phyloP scores from a whole-genome alignment of 2,113 vertebrate genomes.

The Gavia stellata region DNA sequence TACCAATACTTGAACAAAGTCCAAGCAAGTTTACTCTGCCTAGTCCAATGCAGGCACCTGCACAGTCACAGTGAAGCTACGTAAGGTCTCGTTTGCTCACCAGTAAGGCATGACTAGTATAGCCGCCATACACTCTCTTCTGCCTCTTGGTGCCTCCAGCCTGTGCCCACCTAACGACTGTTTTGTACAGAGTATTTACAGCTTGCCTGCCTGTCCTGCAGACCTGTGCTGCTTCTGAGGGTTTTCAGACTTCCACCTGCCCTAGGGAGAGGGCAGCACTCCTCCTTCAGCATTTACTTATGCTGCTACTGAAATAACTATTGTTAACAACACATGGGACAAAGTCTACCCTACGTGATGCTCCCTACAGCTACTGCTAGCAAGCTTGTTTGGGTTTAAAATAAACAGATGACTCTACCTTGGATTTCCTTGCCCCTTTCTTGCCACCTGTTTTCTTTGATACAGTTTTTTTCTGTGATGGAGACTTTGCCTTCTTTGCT shows the following conservation, averaged over 20 bases:
- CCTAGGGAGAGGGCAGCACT: neutral
- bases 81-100: accelerated
- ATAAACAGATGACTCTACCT: conserved; percentile 71
- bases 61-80: neutral
- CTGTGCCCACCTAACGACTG: neutral
- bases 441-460: conserved; percentile 83
- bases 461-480: conserved; percentile 81
- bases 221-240: neutral
- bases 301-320: neutral
- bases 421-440: conserved; percentile 84
- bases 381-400: neutral
- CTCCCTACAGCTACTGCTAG: neutral
- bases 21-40: neutral
- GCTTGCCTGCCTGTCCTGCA: neutral
- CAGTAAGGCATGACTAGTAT: neutral
- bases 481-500: conserved; percentile 89
- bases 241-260: neutral
- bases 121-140: neutral
- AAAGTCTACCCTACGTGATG: neutral
- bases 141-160: neutral
- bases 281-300: neutral
- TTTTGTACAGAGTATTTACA: neutral
- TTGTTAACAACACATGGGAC: accelerated
- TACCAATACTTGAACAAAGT: neutral
- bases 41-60: neutral